Base-by-base conservation (phyloP, 1,140 invertebrate species). In the Heliothis subflexa region DNA sequence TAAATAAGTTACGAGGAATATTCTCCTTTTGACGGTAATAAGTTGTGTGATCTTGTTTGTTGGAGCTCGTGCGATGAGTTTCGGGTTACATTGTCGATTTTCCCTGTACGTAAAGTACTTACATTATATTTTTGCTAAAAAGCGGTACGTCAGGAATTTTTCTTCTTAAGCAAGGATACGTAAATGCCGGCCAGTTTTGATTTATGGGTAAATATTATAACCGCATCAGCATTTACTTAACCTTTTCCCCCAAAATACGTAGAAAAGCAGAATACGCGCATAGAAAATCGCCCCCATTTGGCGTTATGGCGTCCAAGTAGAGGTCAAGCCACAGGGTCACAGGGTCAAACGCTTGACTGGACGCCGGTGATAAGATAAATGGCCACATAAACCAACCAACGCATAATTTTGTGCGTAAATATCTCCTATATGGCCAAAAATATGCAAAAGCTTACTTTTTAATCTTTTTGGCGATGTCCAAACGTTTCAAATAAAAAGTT, bases 1-100 rank as follows among this genome's bases (percentile, higher is more conserved):
- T 70, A 70, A 70, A 50, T 70, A 50, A 70, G 66, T 50, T 70
- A 70, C 21, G 50, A 49, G 66, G 50, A 70, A 49, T 50, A 49
- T 70, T 13, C 61, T 33, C 66, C 66, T 70, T 70, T 28, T 70
- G 66, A 70, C 50, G 47, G 18, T n/a, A 52, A 70, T 70, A 70
- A 52, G 66, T 49, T 25, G 50, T 70, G 47, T 50, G 66, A 70
- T 70, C 50, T 70, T 50, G 45, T 70, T 70, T 50, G 13, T 25
- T 18, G 18, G 11, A 70, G 66, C 47, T 14, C n/a, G 45, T 13
- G 18, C 21, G 45, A 47, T 12, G 66, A 25, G 66, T 28, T 21
- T 28, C 21, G 62, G 47, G 16, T 47, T 66, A 47, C 40, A 66
- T 40, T 40, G 59, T 40, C 11, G 40, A 21, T 40, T 16, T 55